phyloP scores from a whole-genome alignment of 2,797 vertebrate genomes.

The Lindbergichthys nudifrons region DNA sequence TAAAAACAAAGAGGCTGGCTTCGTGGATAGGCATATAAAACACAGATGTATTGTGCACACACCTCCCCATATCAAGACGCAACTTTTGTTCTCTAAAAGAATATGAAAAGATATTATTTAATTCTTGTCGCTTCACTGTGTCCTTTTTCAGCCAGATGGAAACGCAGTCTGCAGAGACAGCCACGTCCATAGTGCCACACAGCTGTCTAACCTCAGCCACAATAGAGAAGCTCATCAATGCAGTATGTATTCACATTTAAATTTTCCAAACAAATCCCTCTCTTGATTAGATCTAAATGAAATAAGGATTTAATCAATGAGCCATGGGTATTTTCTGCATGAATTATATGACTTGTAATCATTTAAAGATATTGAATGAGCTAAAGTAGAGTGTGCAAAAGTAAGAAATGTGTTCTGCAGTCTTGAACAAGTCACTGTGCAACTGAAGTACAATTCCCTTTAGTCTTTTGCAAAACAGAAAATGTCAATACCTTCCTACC shows the following conservation, averaged over 20 bases:
- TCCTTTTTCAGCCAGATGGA: constrained; percentile 76
- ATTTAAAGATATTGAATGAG: neutral
- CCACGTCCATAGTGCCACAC: constrained; percentile 25
- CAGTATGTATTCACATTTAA: constrained; percentile 55
- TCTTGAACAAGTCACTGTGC: constrained; percentile 21
- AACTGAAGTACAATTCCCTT: constrained; percentile 25
- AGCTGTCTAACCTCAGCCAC: constrained; percentile 16
- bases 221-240: neutral
- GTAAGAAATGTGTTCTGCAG: constrained; percentile 15
- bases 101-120: too few species aligned
- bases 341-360: neutral
- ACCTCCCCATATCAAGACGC: constrained; percentile 49
- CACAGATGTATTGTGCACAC: constrained; percentile 53
- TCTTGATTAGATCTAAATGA: neutral
- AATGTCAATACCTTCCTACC: constrained; percentile 52
- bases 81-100: constrained; percentile 34
- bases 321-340: neutral
- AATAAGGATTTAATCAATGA: constrained; percentile 3
- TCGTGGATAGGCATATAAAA: constrained; percentile 53
- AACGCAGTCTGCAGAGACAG: constrained; percentile 77
- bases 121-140: neutral
- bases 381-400: neutral
- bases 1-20: constrained; percentile 68
- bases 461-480: constrained; percentile 53
- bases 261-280: neutral